Percentiles rank a stretch among this genome's conserved stretches.
Conservation (phyloP, 2,888 invertebrate genomes). For the Lottia scabra region DNA sequence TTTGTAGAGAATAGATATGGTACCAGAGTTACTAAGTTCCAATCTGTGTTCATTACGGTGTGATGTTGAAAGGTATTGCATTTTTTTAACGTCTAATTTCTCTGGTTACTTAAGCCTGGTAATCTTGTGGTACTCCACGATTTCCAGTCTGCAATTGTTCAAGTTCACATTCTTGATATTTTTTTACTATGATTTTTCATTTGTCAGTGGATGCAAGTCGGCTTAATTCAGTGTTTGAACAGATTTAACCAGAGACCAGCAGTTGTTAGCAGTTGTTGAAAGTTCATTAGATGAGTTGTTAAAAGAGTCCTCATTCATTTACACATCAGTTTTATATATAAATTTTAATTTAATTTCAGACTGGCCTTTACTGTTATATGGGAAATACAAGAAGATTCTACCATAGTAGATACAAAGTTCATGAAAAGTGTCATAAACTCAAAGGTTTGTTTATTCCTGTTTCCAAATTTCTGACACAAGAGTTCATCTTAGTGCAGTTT, state of each 20-base stretch:
- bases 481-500: too few species aligned
- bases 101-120: too few species aligned
- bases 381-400: slow-evolving; percentile 86
- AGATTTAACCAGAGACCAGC: too few species aligned
- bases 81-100: too few species aligned
- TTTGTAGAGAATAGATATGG: slow-evolving; percentile 72
- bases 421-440: slow-evolving; percentile 91
- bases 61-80: slow-evolving; percentile 79
- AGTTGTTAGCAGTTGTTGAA: not conserved
- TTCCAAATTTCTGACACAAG: too few species aligned
- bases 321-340: not conserved
- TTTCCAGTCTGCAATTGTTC: too few species aligned
- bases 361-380: slow-evolving; percentile 97
- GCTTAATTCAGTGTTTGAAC: too few species aligned
- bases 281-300: not conserved
- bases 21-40: slow-evolving; percentile 86
- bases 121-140: too few species aligned
- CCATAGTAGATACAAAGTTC: slow-evolving; percentile 84
- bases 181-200: too few species aligned
- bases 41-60: slow-evolving; percentile 95
- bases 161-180: too few species aligned
- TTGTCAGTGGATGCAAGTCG: too few species aligned
- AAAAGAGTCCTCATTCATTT: not conserved
- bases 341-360: slow-evolving; percentile 46
- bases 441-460: slow-evolving; percentile 54